Base-by-base conservation (phyloP, 2,113 vertebrate genomes). In the Chunga burmeisteri region DNA sequence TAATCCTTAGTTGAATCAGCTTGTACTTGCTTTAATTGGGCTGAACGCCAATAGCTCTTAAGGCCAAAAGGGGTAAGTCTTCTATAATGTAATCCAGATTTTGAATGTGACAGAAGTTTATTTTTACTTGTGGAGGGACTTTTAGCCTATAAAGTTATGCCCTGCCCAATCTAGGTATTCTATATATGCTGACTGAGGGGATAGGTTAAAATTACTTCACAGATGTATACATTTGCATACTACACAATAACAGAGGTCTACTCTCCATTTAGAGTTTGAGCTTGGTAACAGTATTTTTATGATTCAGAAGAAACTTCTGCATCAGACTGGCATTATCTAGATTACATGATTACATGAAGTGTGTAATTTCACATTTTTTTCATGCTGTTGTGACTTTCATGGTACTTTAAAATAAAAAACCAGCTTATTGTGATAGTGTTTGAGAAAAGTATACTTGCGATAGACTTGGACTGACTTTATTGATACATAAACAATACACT, bases 21-120 rank as follows among this genome's bases (percentile, higher is more conserved):
- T 86, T 91, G 66, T 72, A 72, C 62, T 94, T 89, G 66, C 38
- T 93, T 74, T 97, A 94, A 75, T 70, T 65, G 91, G 89, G 88
- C 86, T 82, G 61, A 52, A 53, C 0, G 7, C 78, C 81, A 94
- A 4, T 56, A 75, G 70, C 16, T 89, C 21, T 40, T 87, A 75
- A 63, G 53, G 84, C 66, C 88, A 73, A 66, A 87, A 88, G 13
- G 46, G 30, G 2, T 94, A 73, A 85, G n/a, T 67, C 63, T 88
- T 74, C 65, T 71, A 0, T 81, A 93, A 94, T 66, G n/a, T 81
- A 88, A 81, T 77, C 77, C 94, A 95, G 81, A 95, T 81, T 89
- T 90, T 63, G 81, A 50, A 61, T 63, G 53, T 85, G 46, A 46
- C 83, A 82, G 56, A 72, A 66, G 17, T 53, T 58, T 77, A 17